These are phyloP conservation scores for Drosophila novamexicana DNA, from an alignment of 1,140 invertebrate genomes.

Conservation along the genomic window DNA sequence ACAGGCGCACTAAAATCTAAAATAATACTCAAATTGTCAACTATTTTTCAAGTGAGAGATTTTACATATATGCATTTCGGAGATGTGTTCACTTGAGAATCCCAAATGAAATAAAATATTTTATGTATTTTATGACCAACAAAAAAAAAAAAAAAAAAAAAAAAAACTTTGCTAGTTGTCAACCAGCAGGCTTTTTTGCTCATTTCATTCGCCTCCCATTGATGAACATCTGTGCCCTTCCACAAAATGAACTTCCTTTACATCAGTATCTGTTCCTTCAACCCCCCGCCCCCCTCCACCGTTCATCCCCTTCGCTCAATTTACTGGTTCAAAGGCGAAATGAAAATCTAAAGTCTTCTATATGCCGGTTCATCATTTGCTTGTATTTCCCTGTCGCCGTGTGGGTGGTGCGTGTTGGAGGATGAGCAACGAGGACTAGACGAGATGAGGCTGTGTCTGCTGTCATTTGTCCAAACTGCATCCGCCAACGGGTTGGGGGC, in stretches of 20 bases:
- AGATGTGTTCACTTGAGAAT: conserved; percentile 47
- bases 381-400: conserved; percentile 52
- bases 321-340: conserved; percentile 14
- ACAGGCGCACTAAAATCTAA: conserved; percentile 48
- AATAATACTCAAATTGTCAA: conserved; percentile 72
- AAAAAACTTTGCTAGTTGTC: conserved; percentile 63
- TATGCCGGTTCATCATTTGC: conserved; percentile 62
- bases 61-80: conserved; percentile 17
- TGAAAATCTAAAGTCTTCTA: conserved; percentile 54
- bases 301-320: neutral
- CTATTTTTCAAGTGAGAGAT: conserved; percentile 59
- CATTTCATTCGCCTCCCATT: conserved; percentile 65
- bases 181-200: conserved; percentile 63
- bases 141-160: conserved; percentile 7
- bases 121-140: conserved; percentile 48
- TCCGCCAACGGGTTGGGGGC: conserved; percentile 53
- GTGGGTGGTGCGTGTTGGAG: conserved; percentile 7
- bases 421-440: neutral
- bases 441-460: conserved; percentile 43
- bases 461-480: conserved; percentile 78
- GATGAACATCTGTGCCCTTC: conserved; percentile 57
- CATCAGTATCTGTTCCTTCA: neutral
- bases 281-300: neutral
- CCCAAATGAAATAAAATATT: conserved; percentile 76
- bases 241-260: conserved; percentile 54